These are phyloP conservation scores for Blera fallax DNA, from an alignment of 2,888 invertebrate species.

Conservation along the genomic window DNA sequence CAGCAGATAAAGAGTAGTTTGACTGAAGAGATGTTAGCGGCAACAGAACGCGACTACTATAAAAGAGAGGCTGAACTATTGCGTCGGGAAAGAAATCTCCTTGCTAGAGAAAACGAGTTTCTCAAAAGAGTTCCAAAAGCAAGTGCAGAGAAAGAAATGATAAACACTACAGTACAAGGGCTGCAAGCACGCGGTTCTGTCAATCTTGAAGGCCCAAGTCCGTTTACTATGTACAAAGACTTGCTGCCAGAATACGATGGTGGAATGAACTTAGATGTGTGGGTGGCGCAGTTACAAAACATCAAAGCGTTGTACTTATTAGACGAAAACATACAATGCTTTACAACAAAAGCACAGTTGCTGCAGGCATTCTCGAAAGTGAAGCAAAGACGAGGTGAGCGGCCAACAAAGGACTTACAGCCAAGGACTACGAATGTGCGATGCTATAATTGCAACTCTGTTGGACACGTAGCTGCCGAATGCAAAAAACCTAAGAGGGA, in stretches of 20 bases:
- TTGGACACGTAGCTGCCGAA: background rate
- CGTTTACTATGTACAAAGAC: too few relatives aligned
- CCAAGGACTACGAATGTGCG: background rate
- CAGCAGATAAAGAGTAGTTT: too few relatives aligned
- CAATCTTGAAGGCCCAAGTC: too few relatives aligned
- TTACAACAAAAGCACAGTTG: background rate
- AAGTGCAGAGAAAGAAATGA: background rate
- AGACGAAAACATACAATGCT: too few relatives aligned
- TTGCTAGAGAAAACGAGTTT: background rate
- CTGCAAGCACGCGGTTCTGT: too few relatives aligned
- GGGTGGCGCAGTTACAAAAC: too few relatives aligned
- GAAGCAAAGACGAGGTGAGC: background rate
- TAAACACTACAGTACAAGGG: background rate
- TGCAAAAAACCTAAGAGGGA: constrained; percentile 8
- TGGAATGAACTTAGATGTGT: too few relatives aligned
- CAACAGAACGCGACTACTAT: background rate
- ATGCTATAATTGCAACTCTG: background rate
- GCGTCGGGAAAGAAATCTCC: background rate
- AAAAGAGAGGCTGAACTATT: background rate
- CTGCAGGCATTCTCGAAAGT: constrained; percentile 45
- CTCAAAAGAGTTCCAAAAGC: background rate
- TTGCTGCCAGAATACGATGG: too few relatives aligned
- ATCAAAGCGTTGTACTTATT: too few relatives aligned
- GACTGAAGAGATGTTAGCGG: too few relatives aligned
- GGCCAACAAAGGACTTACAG: background rate